Conservation (phyloP, 37 sponge, comb jelly and placozoan species). For the Halichondria panicea region DNA sequence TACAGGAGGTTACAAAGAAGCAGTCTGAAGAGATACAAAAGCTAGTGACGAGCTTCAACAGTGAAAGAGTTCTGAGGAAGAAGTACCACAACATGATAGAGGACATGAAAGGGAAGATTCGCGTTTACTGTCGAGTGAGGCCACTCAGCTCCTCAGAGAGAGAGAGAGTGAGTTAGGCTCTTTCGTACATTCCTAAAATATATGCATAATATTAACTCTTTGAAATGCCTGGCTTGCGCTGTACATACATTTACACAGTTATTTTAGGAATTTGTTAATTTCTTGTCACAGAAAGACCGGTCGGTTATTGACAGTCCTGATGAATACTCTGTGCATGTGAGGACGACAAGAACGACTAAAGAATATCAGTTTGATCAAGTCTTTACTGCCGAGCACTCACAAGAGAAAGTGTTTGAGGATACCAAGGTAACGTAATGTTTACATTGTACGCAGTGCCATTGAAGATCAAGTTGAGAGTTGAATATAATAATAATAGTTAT, state of each 20-base stretch:
- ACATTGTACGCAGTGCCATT: too few relatives aligned
- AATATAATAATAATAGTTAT: too few relatives aligned
- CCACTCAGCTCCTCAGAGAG: conserved; percentile 38
- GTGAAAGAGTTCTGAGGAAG: conserved; percentile 1
- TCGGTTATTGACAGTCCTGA: conserved; percentile 9
- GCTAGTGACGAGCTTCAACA: background rate
- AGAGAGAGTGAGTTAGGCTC: conserved; percentile 27
- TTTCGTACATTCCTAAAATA: background rate
- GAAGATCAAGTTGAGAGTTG: too few relatives aligned
- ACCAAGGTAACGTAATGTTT: conserved; percentile 5
- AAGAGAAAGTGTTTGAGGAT: conserved; percentile 45
- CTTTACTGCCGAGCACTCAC: conserved; percentile 39
- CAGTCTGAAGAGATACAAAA: background rate
- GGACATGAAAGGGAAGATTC: conserved; percentile 55
- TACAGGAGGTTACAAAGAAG: background rate
- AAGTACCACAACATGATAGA: conserved; percentile 7
- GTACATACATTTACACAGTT: background rate
- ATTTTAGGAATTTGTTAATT: conserved; percentile 2
- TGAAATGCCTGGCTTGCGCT: too few relatives aligned
- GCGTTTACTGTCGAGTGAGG: conserved; percentile 57
- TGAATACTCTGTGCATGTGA: conserved; percentile 3
- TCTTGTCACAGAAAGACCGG: background rate
- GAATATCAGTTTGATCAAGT: conserved; percentile 54
- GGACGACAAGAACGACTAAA: background rate
- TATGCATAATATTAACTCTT: background rate